Conservation (phyloP, 2,888 invertebrate species). For the Sarcophaga caerulescens region DNA sequence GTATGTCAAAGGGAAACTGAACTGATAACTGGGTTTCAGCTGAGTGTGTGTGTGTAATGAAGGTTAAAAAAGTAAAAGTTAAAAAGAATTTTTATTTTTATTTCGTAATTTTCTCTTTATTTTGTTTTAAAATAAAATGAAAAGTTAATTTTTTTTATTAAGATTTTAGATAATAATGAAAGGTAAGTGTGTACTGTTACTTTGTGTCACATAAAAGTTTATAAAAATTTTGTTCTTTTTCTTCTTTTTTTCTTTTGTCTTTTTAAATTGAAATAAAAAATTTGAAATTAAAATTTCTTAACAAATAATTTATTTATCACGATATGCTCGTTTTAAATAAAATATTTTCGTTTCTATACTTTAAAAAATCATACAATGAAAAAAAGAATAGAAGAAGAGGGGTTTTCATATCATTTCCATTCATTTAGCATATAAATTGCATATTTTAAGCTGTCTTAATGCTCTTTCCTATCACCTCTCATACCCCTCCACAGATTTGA, state of each 20-base stretch:
- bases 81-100: neutral
- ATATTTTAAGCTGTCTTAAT: slow-evolving; percentile 52
- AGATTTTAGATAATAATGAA: slow-evolving; percentile 55
- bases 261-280: no score
- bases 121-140: slow-evolving; percentile 29
- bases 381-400: neutral
- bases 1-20: neutral
- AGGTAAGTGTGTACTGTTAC: neutral
- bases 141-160: slow-evolving; percentile 52
- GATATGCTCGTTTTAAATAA: no score
- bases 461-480: neutral
- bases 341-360: no score
- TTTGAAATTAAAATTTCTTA: no score
- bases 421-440: slow-evolving; percentile 66
- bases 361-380: neutral
- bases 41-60: neutral
- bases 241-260: no score
- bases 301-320: no score
- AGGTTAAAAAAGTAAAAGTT: slow-evolving; percentile 53
- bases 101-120: neutral
- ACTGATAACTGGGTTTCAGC: no score
- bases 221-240: no score
- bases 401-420: slow-evolving; percentile 32
- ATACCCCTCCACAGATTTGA: slow-evolving; percentile 41
- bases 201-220: no score